Base-by-base conservation (phyloP, 1,140 invertebrate genomes). In the Matsumurasca onukii region DNA sequence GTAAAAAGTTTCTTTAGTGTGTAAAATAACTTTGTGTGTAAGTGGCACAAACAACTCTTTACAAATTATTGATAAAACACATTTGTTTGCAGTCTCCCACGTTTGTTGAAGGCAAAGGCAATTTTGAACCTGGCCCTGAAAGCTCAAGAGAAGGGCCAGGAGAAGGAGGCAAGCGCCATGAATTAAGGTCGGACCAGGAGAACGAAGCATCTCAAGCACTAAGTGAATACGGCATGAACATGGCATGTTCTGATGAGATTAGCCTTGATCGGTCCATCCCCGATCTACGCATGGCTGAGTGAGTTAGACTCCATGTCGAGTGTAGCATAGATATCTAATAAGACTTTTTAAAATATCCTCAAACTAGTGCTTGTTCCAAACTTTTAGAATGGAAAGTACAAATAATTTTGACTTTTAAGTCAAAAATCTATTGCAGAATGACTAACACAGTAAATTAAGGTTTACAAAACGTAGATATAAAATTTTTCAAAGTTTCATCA, bases 241-340 rank as follows among this genome's bases (percentile, higher is more conserved):
- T 98, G 81, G 89, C 94, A 22, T 95, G 92, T 73, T 98, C 95
- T n/a, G 91, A 98, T 83, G 93, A 96, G 77, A 98, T 99, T 75
- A 86, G 89, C 9, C 77, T 82, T 68, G 86, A 90, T 77, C 83
- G 97, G 73, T 82, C 88, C 9, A 90, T 98, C 70, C 90, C 90
- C 25, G 97, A 99, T 79, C 93, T 94, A 0, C 83, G 97, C 66
- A 79, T 92, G 31, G 82, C 88, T 45, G 95, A 98, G 88, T 91
- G 80, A 82, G 83, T 81, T 45, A 9, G 27, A 62, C 20, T 15
- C 2, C 27, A 27, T 22, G 22, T 5, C n/a, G n/a, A n/a, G n/a
- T n/a, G n/a, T n/a, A n/a, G n/a, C n/a, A n/a, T n/a, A n/a, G n/a
- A n/a, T 55, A 12, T 12, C n/a, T n/a, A n/a, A n/a, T n/a, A n/a